Conservation (phyloP, 2,113 vertebrate genomes). For the Piprites chloris region DNA sequence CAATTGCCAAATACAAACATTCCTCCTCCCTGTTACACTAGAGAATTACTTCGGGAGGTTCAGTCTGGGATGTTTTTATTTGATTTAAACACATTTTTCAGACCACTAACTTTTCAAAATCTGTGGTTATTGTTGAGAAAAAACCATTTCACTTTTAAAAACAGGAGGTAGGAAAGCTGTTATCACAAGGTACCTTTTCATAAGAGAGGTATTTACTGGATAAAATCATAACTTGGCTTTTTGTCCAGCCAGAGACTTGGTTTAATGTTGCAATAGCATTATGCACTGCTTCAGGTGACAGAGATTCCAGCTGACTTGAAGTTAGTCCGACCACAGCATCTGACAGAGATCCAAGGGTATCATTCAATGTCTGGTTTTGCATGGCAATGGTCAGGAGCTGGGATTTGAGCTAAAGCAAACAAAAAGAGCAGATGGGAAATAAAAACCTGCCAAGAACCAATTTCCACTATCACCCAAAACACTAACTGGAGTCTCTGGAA, state of each 20-base stretch:
- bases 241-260: constrained; percentile 79
- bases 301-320: constrained; percentile 72
- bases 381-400: constrained; percentile 72
- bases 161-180: background rate
- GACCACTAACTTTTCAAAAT: background rate
- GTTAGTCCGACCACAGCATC: constrained; percentile 77
- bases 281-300: constrained; percentile 76
- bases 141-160: background rate
- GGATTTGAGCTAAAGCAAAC: constrained; percentile 75
- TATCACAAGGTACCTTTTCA: constrained; percentile 72
- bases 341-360: constrained; percentile 77
- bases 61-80: background rate
- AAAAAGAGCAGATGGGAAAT: background rate
- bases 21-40: background rate
- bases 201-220: constrained; percentile 76
- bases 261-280: constrained; percentile 73
- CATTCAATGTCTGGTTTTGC: constrained; percentile 78
- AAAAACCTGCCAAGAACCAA: background rate
- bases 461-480: background rate
- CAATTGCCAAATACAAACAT: background rate
- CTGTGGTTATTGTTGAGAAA: background rate
- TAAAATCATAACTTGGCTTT: constrained; percentile 76
- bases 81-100: background rate
- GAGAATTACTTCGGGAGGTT: background rate
- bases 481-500: background rate